These are phyloP conservation scores for Capitulum mitella DNA, from an alignment of 2,888 invertebrate genomes.

Conservation along the genomic window DNA sequence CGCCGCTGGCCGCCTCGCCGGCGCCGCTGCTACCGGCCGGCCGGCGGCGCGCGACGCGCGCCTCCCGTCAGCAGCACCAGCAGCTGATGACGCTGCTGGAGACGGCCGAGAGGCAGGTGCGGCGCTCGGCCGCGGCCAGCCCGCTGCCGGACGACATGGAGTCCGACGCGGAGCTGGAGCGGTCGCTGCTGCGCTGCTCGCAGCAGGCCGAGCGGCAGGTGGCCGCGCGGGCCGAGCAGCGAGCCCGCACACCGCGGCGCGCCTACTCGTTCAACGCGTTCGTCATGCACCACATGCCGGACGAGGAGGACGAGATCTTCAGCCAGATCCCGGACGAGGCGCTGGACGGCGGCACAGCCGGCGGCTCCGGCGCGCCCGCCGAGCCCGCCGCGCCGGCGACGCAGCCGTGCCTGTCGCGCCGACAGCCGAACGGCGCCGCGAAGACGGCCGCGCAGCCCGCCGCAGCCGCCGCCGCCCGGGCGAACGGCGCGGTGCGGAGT, in stretches of 20 bases:
- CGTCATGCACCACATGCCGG: slow-evolving; percentile 6
- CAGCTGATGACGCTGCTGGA: slow-evolving; percentile 3
- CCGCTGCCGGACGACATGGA: neutral
- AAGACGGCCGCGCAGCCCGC: neutral
- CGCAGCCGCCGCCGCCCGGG: neutral
- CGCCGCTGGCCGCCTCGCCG: neutral
- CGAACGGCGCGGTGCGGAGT: neutral
- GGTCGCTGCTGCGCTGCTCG: neutral
- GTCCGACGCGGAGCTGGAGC: neutral
- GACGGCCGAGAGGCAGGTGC: neutral
- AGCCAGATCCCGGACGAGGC: slow-evolving; percentile 15
- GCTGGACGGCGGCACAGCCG: neutral
- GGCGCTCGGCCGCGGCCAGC: neutral
- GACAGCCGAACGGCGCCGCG: no score
- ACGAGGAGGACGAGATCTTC: slow-evolving; percentile 17
- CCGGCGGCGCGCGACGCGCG: neutral
- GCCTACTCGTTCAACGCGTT: neutral
- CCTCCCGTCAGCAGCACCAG: neutral
- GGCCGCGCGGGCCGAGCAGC: neutral
- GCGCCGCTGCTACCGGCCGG: slow-evolving; percentile 10
- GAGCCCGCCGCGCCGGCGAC: neutral
- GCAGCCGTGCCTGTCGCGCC: no score
- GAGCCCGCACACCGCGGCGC: neutral
- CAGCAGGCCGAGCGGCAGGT: neutral
- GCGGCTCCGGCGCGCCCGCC: neutral